Conservation (phyloP, 2,113 vertebrate genomes). For the Calyptomena viridis region DNA sequence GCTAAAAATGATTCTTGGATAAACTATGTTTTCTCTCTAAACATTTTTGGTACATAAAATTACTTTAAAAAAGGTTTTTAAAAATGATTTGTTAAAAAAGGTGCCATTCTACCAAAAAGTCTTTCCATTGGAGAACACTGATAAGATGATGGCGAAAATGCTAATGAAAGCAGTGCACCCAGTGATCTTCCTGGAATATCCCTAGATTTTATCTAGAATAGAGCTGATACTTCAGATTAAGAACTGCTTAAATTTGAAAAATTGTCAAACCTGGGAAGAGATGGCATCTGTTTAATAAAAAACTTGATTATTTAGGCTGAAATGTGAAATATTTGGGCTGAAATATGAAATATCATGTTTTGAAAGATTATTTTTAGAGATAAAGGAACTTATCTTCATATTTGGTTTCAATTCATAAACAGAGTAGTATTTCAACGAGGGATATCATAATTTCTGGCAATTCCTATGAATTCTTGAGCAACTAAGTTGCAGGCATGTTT, state of each 20-base stretch:
- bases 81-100: neutral
- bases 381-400: slow-evolving; percentile 35
- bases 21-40: neutral
- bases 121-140: neutral
- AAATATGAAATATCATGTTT: neutral
- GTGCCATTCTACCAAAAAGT: neutral
- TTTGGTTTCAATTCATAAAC: neutral
- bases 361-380: slow-evolving; percentile 19
- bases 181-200: neutral
- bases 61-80: neutral
- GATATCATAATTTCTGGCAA: neutral
- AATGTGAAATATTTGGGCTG: slow-evolving; percentile 33
- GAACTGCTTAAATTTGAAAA: neutral
- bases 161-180: neutral
- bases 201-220: neutral
- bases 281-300: neutral
- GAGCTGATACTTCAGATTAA: neutral
- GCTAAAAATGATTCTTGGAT: neutral
- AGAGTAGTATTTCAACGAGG: slow-evolving; percentile 7
- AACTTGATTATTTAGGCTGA: slow-evolving; percentile 55
- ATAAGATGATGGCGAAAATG: neutral
- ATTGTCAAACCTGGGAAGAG: neutral
- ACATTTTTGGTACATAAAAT: neutral
- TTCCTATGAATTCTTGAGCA: slow-evolving; percentile 22
- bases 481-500: neutral